phyloP scores from a whole-genome alignment of 2,888 invertebrate species.

The Eretmocerus hayati region DNA sequence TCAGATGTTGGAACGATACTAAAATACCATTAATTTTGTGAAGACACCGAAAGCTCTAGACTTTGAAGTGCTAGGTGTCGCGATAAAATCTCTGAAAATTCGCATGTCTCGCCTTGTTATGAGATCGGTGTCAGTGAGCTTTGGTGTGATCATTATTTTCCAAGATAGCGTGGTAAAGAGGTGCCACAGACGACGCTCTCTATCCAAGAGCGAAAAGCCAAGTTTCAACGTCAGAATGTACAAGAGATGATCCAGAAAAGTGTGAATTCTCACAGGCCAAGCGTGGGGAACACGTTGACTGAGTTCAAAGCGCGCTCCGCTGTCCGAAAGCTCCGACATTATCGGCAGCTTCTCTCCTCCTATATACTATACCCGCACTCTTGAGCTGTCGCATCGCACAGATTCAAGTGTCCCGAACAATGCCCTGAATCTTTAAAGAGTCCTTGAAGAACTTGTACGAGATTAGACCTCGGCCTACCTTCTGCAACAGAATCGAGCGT shows the following conservation, averaged over 20 bases:
- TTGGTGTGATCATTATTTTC: too few relatives aligned
- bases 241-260: not conserved
- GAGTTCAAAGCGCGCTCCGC: slow-evolving; percentile 3
- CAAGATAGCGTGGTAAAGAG: too few relatives aligned
- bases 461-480: slow-evolving; percentile 4
- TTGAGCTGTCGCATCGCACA: slow-evolving; percentile 1
- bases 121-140: too few relatives aligned
- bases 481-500: not conserved
- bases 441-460: slow-evolving; percentile 14
- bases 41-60: too few relatives aligned
- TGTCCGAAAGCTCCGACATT: not conserved
- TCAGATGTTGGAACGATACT: too few relatives aligned
- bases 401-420: slow-evolving; percentile 22
- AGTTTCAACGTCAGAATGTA: too few relatives aligned
- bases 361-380: not conserved
- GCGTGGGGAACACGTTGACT: not conserved
- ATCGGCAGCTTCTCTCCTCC: not conserved
- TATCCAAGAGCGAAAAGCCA: not conserved
- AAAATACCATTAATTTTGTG: too few relatives aligned
- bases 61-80: too few relatives aligned
- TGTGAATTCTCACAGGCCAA: not conserved
- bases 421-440: slow-evolving; percentile 13
- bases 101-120: too few relatives aligned
- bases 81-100: too few relatives aligned
- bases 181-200: too few relatives aligned